Evolutionary conservation across 2,113 vertebrate genomes (phyloP).

Genomic region (Sylvia atricapilla): DNA sequence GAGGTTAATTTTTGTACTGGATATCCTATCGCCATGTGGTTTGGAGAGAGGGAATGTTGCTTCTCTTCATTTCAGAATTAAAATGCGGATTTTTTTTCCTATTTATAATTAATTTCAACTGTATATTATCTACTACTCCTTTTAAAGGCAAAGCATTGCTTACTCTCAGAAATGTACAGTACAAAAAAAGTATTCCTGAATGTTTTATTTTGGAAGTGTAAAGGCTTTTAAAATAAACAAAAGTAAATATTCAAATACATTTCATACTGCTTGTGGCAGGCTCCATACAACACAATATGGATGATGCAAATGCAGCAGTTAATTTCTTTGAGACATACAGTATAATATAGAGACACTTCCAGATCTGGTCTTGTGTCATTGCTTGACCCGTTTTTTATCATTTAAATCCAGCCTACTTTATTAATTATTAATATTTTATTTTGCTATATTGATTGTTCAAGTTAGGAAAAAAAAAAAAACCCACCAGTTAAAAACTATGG

Average conservation of each 20-base stretch:
- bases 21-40: neutral
- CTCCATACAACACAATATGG: conserved; percentile 21
- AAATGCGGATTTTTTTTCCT: neutral
- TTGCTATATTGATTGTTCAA: conserved; percentile 7
- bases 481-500: conserved; percentile 9
- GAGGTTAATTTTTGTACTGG: neutral
- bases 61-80: neutral
- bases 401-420: neutral
- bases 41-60: neutral
- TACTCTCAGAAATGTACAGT: neutral
- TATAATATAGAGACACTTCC: neutral
- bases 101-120: neutral
- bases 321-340: conserved; percentile 10
- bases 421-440: neutral
- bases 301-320: conserved; percentile 13
- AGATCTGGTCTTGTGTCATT: neutral
- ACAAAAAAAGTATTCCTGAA: conserved; percentile 4
- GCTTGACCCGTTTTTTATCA: neutral
- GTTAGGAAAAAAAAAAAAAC: neutral
- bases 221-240: neutral
- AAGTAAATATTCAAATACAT: conserved; percentile 8
- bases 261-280: conserved; percentile 10
- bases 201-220: conserved; percentile 27
- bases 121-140: neutral
- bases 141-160: neutral